Conservation (phyloP, 2,797 vertebrate species). For the Galaxias olidus region DNA sequence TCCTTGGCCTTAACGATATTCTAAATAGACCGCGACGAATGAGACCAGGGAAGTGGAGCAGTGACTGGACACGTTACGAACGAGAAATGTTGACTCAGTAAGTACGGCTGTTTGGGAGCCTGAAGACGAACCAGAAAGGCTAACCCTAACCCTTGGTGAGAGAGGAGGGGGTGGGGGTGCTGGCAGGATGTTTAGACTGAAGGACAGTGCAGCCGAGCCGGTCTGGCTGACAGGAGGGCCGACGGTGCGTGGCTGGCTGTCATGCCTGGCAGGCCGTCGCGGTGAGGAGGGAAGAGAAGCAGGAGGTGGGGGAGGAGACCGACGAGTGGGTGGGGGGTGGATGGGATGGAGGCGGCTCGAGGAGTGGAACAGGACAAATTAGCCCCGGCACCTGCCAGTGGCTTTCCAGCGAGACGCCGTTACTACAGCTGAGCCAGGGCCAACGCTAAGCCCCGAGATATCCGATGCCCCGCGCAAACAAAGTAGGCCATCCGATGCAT, state of each 20-base stretch:
- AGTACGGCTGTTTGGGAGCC: too few relatives aligned
- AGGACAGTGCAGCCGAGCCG: slow-evolving; percentile 20
- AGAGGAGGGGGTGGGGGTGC: too few relatives aligned
- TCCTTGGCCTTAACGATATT: not conserved
- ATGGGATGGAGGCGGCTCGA: slow-evolving; percentile 31
- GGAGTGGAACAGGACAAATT: slow-evolving; percentile 37
- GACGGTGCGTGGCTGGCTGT: not conserved
- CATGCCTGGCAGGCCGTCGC: not conserved
- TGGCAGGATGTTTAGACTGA: not conserved
- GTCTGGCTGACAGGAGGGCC: slow-evolving; percentile 19
- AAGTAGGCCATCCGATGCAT: slow-evolving; percentile 31
- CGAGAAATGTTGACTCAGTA: too few relatives aligned
- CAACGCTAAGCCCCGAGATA: slow-evolving; percentile 33
- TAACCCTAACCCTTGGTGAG: not conserved
- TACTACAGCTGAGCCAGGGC: slow-evolving; percentile 10
- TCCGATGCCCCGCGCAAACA: slow-evolving; percentile 21
- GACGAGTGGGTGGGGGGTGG: slow-evolving; percentile 39
- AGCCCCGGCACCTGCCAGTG: slow-evolving; percentile 32
- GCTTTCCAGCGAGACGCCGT: slow-evolving; percentile 11
- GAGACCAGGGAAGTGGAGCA: too few relatives aligned
- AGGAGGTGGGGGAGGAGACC: slow-evolving; percentile 26
- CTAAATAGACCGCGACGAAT: too few relatives aligned
- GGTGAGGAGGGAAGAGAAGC: not conserved
- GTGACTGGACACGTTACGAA: too few relatives aligned
- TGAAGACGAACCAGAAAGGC: not conserved